Percentiles rank a stretch among this genome's conserved stretches.
These are phyloP conservation scores for Scotopteryx bipunctaria DNA, from an alignment of 2,888 invertebrate genomes.

Conservation along the genomic window DNA sequence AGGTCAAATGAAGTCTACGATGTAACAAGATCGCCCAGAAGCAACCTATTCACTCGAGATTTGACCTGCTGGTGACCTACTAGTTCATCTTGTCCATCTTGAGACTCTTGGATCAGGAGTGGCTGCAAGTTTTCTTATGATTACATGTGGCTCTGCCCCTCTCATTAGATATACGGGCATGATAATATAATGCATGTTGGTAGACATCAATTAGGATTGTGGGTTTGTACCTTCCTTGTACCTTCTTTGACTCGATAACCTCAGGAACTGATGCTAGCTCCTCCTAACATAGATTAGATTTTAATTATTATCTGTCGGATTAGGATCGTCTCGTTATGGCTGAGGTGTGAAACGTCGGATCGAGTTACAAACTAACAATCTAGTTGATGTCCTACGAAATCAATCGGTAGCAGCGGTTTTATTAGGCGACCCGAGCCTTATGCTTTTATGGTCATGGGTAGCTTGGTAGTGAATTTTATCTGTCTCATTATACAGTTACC, in stretches of 20 bases:
- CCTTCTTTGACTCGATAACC: not conserved
- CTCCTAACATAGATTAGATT: constrained; percentile 29
- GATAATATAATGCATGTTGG: no score
- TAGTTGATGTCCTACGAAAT: constrained; percentile 29
- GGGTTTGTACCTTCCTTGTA: no score
- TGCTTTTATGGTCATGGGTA: constrained; percentile 11
- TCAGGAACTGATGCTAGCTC: not conserved
- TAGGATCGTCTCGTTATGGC: constrained; percentile 26
- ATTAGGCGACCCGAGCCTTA: constrained; percentile 1
- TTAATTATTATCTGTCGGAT: constrained; percentile 35
- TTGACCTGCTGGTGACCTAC: no score
- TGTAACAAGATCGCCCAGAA: no score
- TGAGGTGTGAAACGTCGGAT: constrained; percentile 32
- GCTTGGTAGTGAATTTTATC: constrained; percentile 8
- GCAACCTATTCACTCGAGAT: no score
- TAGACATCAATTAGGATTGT: no score
- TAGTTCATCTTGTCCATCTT: no score
- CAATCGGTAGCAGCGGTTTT: constrained; percentile 23
- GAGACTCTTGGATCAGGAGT: no score
- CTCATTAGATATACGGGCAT: no score
- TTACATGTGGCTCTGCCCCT: no score
- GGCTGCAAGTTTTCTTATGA: no score
- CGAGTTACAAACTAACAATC: constrained; percentile 26
- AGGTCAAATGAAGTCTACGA: no score
- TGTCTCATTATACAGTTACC: not conserved